Percentiles rank a stretch among this genome's conserved stretches.
phyloP scores from a whole-genome alignment of 2,113 vertebrate species.

The Anthoscopus minutus region DNA sequence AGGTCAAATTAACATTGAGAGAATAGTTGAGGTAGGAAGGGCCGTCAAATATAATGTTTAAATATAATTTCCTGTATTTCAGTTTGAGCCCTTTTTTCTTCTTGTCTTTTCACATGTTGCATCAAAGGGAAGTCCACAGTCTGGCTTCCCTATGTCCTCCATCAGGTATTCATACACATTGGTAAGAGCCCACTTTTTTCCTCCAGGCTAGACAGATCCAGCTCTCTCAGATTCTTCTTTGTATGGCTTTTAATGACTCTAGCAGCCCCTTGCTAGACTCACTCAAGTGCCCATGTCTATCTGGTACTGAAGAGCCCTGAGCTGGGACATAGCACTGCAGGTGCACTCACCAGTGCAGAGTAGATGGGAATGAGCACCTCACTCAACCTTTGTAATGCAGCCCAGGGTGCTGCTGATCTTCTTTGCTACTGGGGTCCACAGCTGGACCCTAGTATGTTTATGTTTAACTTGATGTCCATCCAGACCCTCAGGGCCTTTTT shows the following conservation, averaged over 20 bases:
- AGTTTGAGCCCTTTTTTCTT: background rate
- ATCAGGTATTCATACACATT: background rate
- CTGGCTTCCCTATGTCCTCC: background rate
- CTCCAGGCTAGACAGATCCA: background rate
- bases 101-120: background rate
- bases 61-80: background rate
- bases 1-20: background rate
- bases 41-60: background rate
- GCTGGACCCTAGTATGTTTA: background rate
- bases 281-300: background rate
- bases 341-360: background rate
- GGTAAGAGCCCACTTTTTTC: background rate
- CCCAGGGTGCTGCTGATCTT: background rate
- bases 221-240: background rate
- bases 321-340: background rate
- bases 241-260: background rate
- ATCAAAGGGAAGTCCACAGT: background rate
- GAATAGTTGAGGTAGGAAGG: background rate
- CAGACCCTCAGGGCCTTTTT: background rate
- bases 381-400: background rate
- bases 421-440: background rate
- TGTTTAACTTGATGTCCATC: background rate
- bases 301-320: background rate
- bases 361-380: background rate
- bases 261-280: background rate